phyloP scores from a whole-genome alignment of 2,113 vertebrate species.

The Larimichthys crocea region DNA sequence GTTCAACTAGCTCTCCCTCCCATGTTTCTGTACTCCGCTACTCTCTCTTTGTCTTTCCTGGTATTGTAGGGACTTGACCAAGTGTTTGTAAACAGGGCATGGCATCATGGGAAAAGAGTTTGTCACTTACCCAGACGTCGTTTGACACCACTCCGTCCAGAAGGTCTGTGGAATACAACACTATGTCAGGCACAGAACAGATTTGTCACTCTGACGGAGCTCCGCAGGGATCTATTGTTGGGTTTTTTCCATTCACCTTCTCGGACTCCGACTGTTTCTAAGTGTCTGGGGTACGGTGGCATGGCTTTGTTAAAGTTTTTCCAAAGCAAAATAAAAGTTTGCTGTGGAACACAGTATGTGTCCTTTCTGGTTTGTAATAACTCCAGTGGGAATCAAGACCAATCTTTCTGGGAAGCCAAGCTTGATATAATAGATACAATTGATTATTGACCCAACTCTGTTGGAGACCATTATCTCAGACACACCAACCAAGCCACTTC shows the following conservation, averaged over 20 bases:
- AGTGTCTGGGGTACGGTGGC: constrained; percentile 7
- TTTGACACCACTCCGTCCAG: constrained; percentile 64
- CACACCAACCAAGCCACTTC: background rate
- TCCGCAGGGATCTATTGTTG: constrained; percentile 60
- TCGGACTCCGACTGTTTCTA: constrained; percentile 28
- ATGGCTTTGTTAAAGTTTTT: constrained; percentile 15
- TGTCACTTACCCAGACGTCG: constrained; percentile 73
- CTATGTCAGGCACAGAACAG: constrained; percentile 60
- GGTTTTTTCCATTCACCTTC: constrained; percentile 32
- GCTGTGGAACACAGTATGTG: background rate
- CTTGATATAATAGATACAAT: constrained; percentile 11
- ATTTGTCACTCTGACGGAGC: constrained; percentile 53
- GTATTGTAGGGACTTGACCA: constrained; percentile 47
- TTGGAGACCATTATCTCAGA: constrained; percentile 41
- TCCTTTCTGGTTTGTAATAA: background rate
- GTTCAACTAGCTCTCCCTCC: constrained; percentile 36
- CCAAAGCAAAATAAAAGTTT: constrained; percentile 20
- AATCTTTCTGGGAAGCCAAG: background rate
- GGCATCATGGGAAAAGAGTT: constrained; percentile 73
- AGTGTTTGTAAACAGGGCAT: constrained; percentile 61
- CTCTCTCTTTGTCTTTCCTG: constrained; percentile 38
- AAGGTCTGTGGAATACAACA: constrained; percentile 65
- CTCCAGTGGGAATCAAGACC: background rate
- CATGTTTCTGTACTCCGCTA: background rate
- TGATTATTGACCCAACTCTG: constrained; percentile 23